Evolutionary conservation across 2,888 invertebrate genomes (phyloP).

Genomic region (Idaea dimidiata): DNA sequence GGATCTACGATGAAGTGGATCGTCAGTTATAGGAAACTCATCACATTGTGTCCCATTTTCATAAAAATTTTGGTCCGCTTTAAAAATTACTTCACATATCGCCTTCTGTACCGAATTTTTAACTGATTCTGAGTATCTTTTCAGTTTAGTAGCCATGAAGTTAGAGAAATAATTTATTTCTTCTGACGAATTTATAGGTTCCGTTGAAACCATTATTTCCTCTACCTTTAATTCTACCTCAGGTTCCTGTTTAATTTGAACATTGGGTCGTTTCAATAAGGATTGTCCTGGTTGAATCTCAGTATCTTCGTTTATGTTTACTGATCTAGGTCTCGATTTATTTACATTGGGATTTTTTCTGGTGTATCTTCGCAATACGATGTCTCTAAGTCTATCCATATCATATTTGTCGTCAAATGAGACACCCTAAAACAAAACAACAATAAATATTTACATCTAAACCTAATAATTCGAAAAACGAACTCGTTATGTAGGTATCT

Average conservation of each 20-base stretch:
- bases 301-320: neutral
- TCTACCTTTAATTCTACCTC: no score
- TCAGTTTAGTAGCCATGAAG: conserved; percentile 51
- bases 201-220: conserved; percentile 16
- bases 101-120: conserved; percentile 48
- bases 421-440: conserved; percentile 9
- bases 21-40: conserved; percentile 28
- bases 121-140: conserved; percentile 40
- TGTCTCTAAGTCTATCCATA: conserved; percentile 9
- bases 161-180: conserved; percentile 46
- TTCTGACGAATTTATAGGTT: conserved; percentile 28
- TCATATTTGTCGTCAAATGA: conserved; percentile 15
- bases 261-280: neutral
- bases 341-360: neutral
- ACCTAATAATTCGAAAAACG: no score
- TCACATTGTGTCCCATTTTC: conserved; percentile 30
- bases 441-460: neutral
- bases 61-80: conserved; percentile 43
- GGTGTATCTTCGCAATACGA: neutral
- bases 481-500: no score
- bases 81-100: conserved; percentile 51
- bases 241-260: neutral
- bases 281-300: neutral
- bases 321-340: neutral
- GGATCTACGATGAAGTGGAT: conserved; percentile 16